Conservation (phyloP, 2,113 vertebrate genomes). For the Okapia johnstoni region DNA sequence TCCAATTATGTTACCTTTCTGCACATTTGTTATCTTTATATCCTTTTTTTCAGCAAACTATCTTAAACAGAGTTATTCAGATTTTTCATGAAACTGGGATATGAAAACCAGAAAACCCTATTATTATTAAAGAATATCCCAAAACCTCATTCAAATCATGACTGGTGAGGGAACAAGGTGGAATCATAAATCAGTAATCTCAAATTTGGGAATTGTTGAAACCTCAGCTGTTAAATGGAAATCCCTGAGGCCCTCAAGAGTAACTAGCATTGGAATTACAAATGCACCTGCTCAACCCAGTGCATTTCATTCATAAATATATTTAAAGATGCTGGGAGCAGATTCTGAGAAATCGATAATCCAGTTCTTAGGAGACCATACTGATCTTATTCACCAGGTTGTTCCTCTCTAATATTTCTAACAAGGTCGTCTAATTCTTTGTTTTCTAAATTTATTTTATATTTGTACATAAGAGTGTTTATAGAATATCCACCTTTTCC, state of each 20-base stretch:
- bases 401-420: background rate
- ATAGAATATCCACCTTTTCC: fast-evolving
- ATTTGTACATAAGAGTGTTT: background rate
- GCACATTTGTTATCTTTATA: background rate
- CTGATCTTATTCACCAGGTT: background rate
- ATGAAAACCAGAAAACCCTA: background rate
- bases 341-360: background rate
- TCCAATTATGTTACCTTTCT: background rate
- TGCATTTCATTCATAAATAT: background rate
- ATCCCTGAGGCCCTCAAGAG: background rate
- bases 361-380: background rate
- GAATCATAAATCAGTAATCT: background rate
- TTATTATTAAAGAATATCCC: background rate
- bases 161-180: background rate
- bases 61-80: background rate
- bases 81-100: background rate
- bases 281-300: background rate
- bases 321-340: background rate
- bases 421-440: background rate
- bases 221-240: background rate
- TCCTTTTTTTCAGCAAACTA: background rate
- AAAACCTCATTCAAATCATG: background rate
- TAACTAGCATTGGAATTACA: background rate
- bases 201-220: background rate
- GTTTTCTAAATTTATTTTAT: background rate